phyloP scores from a whole-genome alignment of 1,140 invertebrate genomes.

The Drosophila nikananu region DNA sequence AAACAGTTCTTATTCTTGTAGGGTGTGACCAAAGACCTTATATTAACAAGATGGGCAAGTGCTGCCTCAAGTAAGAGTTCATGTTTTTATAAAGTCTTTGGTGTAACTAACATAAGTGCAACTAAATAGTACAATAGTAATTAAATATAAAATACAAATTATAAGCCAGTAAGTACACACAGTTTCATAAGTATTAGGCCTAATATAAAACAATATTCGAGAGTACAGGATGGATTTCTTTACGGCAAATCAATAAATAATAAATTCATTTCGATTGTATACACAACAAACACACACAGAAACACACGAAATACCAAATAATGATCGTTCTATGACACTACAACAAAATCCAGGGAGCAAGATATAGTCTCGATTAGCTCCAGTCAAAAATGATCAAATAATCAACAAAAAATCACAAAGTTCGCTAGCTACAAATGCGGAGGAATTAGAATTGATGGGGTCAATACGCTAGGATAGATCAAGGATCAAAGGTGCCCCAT shows the following conservation, averaged over 20 bases:
- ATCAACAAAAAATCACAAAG: constrained; percentile 12
- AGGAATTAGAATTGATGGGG: not conserved
- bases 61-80: not conserved
- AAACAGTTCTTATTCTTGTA: constrained; percentile 12
- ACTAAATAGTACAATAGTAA: constrained; percentile 24
- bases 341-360: constrained; percentile 16
- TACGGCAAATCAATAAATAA: constrained; percentile 25
- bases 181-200: not conserved
- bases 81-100: not conserved
- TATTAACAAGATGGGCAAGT: not conserved
- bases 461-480: not conserved
- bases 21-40: not conserved
- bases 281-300: constrained; percentile 6
- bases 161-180: constrained; percentile 1
- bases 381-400: constrained; percentile 20
- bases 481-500: constrained; percentile 2
- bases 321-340: not conserved
- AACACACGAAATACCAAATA: constrained; percentile 9
- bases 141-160: constrained; percentile 13
- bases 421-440: constrained; percentile 1
- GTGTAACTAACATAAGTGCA: not conserved
- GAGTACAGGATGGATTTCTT: not conserved
- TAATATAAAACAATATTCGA: constrained; percentile 19
- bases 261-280: constrained; percentile 8
- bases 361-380: not conserved